Evolutionary conservation across 2,113 vertebrate species (phyloP), one percentile per base, ranked within the genome.

Genomic region (Pelodiscus sinensis): DNA sequence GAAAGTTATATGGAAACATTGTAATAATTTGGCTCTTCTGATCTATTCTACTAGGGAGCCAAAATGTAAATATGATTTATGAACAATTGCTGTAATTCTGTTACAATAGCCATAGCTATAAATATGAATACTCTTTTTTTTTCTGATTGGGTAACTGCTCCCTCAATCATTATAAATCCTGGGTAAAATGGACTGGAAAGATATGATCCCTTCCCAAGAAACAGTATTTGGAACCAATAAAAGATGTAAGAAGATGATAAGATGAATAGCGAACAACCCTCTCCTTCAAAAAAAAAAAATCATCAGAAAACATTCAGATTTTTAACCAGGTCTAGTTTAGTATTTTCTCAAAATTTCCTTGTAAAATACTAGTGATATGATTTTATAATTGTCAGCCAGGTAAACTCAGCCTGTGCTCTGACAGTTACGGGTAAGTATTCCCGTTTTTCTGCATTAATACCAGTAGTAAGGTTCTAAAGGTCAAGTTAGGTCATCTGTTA

Each of bases 41-140:
- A 77, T 90, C 51, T 85, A 83, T 81, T 92, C 60, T 62, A 81
- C 65, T 57, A 2, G 51, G 44, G 79, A 18, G 19, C 58, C 79
- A 86, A 81, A 15, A 0, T 24, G 15, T 85, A 85, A 89, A 92
- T 87, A 18, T 90, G 90, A 79, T 91, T 88, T 94, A 90, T 83
- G 15, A 93, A 71, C 25, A 80, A 44, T 31, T 87, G 9, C 1
- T 0, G 6, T 58, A 81, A 62, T 89, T 92, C 24, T 87, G 31
- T 92, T 87, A 80, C 29, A 79, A 52, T 16, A 52, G 52, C 38
- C 82, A 73, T 62, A 90, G 31, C 18, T 94, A 73, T 12, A 55
- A 52, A 88, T 92, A 85, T 65, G 12, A 92, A 85, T 90, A 56
- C 71, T 2, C 0, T 81, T 91, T 94, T 93, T 84, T 68, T n/a